Evolutionary conservation across 2,888 invertebrate genomes (phyloP), one percentile per base, ranked within the genome.

Genomic region (Branchinecta sandiegonensis): DNA sequence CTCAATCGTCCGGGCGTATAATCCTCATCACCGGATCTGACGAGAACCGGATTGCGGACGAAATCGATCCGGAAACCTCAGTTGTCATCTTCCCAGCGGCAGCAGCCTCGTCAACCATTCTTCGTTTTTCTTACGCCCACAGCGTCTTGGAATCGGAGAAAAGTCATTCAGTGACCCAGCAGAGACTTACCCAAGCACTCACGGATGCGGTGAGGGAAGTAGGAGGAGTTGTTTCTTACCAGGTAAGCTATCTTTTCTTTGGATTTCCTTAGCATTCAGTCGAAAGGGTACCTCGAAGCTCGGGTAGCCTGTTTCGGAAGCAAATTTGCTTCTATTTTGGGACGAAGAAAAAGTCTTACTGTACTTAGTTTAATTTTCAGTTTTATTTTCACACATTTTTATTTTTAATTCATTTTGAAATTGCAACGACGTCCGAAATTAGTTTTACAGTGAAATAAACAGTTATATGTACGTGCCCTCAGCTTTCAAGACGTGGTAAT

Each of bases 131-230:
- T 9, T 56, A 23, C 14, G 8, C 23, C 9, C 63, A 23, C 23
- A 56, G 63, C 23, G 63, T 56, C 63, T 23, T 9, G 10, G 63
- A 56, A 56, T 56, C n/a, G n/a, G 63, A 56, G 14, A 56, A 56
- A 56, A 56, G 23, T 3, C 23, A 56, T 56, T 56, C 63, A 56
- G 23, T 56, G n/a, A 56, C 63, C 23, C 63, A 56, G 63, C 63
- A 56, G 8, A n/a, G 63, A 56, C 63, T 56, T n/a, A 56, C 63
- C n/a, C 14, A 56, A 56, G 63, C 63, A 9, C 63, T 56, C 23
- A n/a, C 23, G 8, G 63, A 56, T 56, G 63, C 63, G 8, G 63
- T 56, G 8, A n/a, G 63, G 23, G 63, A 56, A 17, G n/a, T 23
- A 9, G 63, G 63, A 56, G 10, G 63, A 56, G 23, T 10, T n/a